phyloP scores from a whole-genome alignment of 1,140 invertebrate species.

The Microvelia longipes region DNA sequence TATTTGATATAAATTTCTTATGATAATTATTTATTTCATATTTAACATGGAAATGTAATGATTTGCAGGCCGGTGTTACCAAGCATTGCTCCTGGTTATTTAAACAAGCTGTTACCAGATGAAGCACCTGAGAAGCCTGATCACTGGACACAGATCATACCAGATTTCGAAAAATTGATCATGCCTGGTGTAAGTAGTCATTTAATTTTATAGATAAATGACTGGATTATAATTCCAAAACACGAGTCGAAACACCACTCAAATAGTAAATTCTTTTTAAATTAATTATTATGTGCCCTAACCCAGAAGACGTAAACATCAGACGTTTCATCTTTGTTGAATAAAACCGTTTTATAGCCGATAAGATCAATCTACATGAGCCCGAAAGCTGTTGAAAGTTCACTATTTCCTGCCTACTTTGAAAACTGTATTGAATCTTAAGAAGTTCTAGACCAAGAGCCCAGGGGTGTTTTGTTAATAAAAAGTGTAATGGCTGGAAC shows the following conservation, averaged over 20 bases:
- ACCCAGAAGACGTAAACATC: not conserved
- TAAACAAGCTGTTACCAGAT: constrained; percentile 53
- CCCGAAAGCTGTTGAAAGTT: too few relatives aligned
- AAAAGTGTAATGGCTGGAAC: too few relatives aligned
- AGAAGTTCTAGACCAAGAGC: too few relatives aligned
- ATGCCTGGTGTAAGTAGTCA: constrained; percentile 60
- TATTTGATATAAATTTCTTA: too few relatives aligned
- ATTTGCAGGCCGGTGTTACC: constrained; percentile 50
- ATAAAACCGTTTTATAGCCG: too few relatives aligned
- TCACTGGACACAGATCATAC: constrained; percentile 63
- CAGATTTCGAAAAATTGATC: constrained; percentile 65
- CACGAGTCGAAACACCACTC: not conserved
- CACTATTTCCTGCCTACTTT: too few relatives aligned
- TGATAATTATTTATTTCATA: too few relatives aligned
- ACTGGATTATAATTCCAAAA: not conserved
- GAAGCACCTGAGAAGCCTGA: constrained; percentile 60
- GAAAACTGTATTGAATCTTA: too few relatives aligned
- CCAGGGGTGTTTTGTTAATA: too few relatives aligned
- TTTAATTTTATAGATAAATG: not conserved
- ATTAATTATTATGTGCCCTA: not conserved
- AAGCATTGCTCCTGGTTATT: constrained; percentile 58
- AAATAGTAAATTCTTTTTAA: not conserved
- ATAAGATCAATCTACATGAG: too few relatives aligned
- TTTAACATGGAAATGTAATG: too few relatives aligned
- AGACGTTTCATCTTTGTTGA: not conserved